These are phyloP conservation scores for Pogonophryne albipinna DNA, from an alignment of 2,797 vertebrate genomes.

Conservation along the genomic window DNA sequence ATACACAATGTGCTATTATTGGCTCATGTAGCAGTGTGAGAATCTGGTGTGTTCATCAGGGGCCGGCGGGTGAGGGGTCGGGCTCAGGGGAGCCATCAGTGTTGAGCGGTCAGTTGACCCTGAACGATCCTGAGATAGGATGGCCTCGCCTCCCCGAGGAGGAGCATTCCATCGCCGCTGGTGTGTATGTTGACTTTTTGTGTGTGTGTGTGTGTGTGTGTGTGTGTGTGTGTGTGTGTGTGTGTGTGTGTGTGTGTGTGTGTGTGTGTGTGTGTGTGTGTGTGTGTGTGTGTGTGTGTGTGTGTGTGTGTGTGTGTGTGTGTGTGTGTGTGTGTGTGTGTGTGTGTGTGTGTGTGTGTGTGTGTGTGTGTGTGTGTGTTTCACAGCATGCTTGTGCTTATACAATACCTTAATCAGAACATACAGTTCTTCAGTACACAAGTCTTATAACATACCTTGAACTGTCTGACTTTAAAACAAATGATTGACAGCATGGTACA, in stretches of 20 bases:
- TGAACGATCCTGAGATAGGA: constrained; percentile 69
- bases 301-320: constrained; percentile 19
- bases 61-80: constrained; percentile 66
- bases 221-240: constrained; percentile 5
- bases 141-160: constrained; percentile 60
- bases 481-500: neutral
- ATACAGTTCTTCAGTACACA: neutral
- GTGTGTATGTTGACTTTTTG: constrained; percentile 27
- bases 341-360: constrained; percentile 24
- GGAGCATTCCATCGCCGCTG: constrained; percentile 61
- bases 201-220: constrained; percentile 16
- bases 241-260: constrained; percentile 12
- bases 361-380: neutral
- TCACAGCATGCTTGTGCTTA: constrained; percentile 11
- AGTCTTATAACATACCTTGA: neutral
- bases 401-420: constrained; percentile 2
- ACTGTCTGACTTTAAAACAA: neutral
- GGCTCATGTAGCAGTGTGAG: constrained; percentile 55
- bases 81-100: constrained; percentile 74
- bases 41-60: constrained; percentile 80
- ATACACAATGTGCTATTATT: constrained; percentile 46
- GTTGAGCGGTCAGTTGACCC: constrained; percentile 75
- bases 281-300: constrained; percentile 13
- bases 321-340: constrained; percentile 1
- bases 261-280: constrained; percentile 8